Evolutionary conservation across 2,888 invertebrate species (phyloP).

Genomic region (Apantesis nais): DNA sequence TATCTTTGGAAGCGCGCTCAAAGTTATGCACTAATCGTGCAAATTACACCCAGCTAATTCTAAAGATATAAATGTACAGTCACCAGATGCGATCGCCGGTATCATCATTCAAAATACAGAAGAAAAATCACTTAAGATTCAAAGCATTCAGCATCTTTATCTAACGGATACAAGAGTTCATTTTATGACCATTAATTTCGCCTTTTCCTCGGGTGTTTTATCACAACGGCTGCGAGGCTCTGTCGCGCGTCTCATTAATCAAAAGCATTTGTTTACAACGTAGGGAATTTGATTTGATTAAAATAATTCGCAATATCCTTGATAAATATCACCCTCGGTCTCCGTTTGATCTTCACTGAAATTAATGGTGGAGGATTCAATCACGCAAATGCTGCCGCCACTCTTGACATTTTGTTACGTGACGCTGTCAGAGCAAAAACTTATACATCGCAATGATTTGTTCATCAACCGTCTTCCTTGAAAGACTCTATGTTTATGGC

Average conservation of each 20-base stretch:
- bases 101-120: conserved; percentile 79
- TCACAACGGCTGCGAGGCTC: conserved; percentile 82
- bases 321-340: conserved; percentile 86
- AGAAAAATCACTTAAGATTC: conserved; percentile 84
- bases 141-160: conserved; percentile 84
- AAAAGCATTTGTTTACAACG: conserved; percentile 86
- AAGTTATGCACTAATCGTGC: conserved; percentile 75
- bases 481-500: conserved; percentile 32
- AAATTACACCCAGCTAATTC: conserved; percentile 70
- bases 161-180: conserved; percentile 84
- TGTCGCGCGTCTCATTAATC: conserved; percentile 86
- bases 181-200: conserved; percentile 86
- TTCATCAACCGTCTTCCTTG: conserved; percentile 18
- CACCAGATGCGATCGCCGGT: conserved; percentile 79
- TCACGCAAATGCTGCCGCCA: conserved; percentile 78
- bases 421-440: conserved; percentile 17
- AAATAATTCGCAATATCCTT: conserved; percentile 86
- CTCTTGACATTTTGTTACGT: conserved; percentile 59
- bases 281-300: conserved; percentile 86
- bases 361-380: conserved; percentile 85
- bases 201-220: conserved; percentile 84
- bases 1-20: conserved; percentile 69
- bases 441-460: conserved; percentile 13
- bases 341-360: conserved; percentile 84
- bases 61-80: conserved; percentile 75